Evolutionary conservation across 2,888 invertebrate species (phyloP), one percentile per base, ranked within the genome.

Genomic region (Oegoconia quadripuncta): DNA sequence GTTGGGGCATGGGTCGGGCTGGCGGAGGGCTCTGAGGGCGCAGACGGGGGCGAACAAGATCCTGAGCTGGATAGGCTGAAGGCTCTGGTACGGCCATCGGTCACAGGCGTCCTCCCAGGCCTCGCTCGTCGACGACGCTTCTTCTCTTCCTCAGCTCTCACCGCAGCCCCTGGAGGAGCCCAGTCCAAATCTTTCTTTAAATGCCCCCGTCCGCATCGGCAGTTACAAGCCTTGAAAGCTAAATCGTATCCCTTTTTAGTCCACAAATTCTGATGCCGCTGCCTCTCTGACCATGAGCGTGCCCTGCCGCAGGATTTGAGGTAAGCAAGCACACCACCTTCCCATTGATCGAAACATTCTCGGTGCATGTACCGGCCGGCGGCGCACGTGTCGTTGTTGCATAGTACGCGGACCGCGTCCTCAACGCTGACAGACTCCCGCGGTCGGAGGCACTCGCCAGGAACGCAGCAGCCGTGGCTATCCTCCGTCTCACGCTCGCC

Each of bases 221-320:
- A 98, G 26, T 94, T 95, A 87, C 98, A 98, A 5, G 96, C 97
- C 65, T 97, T 97, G 82, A 94, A 97, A 5, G 97, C 97, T 73
- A 98, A 81, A 80, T 98, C 98, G 87, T 98, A 98, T 37, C 98
- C 98, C 79, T 97, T 97, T 82, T 98, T 98, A 39, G 97, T 97
- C 98, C 98, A 98, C 42, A 98, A 86, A 80, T 98, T 98, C 86
- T 98, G 97, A 60, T 94, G 92, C 17, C 97, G 91, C 76, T 98
- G 98, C 41, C 97, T 91, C 74, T 98, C 97, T 23, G 97, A 97
- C 98, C 98, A 98, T 52, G 95, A 95, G 14, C 97, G 90, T 3
- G 97, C 97, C 22, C 97, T 88, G 34, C 97, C 97, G 82, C 96
- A 96, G 22, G 95, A 93, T 75, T 97, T 95, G 44, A 98, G 89